phyloP scores from a whole-genome alignment of 2,113 vertebrate genomes.

The Reinhardtius hippoglossoides region DNA sequence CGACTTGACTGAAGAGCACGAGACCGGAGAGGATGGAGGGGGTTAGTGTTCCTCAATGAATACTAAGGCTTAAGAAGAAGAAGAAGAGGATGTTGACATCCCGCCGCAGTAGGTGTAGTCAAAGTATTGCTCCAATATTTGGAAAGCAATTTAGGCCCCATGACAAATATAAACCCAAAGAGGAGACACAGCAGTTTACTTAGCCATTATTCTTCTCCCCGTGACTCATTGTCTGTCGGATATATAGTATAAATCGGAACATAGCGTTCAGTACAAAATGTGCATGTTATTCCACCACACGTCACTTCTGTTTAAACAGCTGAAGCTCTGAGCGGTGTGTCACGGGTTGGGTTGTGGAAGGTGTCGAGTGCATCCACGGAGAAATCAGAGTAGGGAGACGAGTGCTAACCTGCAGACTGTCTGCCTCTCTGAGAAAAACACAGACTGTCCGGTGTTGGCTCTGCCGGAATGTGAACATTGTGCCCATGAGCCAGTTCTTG shows the following conservation, averaged over 20 bases:
- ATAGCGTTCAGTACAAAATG: slow-evolving; percentile 39
- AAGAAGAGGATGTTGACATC: background rate
- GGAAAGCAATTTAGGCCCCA: slow-evolving; percentile 1
- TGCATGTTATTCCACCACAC: background rate
- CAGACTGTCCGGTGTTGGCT: too few species aligned
- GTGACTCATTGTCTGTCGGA: slow-evolving; percentile 6
- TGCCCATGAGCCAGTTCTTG: too few species aligned
- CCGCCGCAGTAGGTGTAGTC: background rate
- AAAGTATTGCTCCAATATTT: slow-evolving; percentile 1
- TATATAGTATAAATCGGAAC: slow-evolving; percentile 20
- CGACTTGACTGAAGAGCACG: too few species aligned
- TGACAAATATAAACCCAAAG: background rate
- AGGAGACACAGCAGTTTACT: slow-evolving; percentile 5
- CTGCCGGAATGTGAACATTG: too few species aligned
- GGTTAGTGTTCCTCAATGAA: too few species aligned
- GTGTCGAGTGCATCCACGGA: slow-evolving; percentile 16
- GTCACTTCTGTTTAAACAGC: slow-evolving; percentile 45
- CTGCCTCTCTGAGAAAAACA: too few species aligned
- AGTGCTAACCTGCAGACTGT: too few species aligned
- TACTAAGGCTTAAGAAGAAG: too few species aligned
- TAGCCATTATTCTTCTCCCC: background rate
- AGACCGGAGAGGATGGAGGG: too few species aligned
- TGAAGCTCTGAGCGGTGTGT: background rate
- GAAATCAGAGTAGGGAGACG: background rate
- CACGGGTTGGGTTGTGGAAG: slow-evolving; percentile 8